Conservation (phyloP, 1,140 invertebrate species). For the Orchestia grillus region DNA sequence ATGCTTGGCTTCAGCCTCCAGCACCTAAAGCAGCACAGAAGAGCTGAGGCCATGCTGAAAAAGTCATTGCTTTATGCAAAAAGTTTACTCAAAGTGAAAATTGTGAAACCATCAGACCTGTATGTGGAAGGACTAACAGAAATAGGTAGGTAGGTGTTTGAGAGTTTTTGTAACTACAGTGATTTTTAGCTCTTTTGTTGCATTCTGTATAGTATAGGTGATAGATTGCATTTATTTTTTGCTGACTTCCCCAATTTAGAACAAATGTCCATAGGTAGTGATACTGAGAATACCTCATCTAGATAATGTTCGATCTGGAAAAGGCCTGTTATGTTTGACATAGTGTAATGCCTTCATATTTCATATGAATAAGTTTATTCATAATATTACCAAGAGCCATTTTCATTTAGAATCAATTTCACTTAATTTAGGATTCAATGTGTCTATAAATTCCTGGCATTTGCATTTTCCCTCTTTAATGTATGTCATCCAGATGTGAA, state of each 20-base stretch:
- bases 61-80: constrained; percentile 80
- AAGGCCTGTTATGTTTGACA: neutral
- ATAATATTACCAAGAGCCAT: neutral
- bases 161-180: constrained; percentile 58
- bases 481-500: constrained; percentile 77
- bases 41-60: constrained; percentile 79
- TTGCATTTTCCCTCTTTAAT: neutral
- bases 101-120: constrained; percentile 72
- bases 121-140: constrained; percentile 72
- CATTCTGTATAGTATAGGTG: neutral
- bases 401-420: neutral
- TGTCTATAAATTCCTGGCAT: neutral
- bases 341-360: neutral
- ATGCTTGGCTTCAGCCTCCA: constrained; percentile 80
- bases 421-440: neutral
- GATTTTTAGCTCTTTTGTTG: neutral
- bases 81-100: constrained; percentile 76
- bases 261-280: too few relatives aligned
- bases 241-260: too few relatives aligned
- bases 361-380: neutral
- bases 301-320: neutral
- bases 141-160: constrained; percentile 69
- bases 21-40: constrained; percentile 77
- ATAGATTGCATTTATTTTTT: neutral
- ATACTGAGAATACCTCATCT: neutral